Evolutionary conservation across 2,888 invertebrate genomes (phyloP), one percentile per base, ranked within the genome.

Genomic region (Parnassius smintheus): DNA sequence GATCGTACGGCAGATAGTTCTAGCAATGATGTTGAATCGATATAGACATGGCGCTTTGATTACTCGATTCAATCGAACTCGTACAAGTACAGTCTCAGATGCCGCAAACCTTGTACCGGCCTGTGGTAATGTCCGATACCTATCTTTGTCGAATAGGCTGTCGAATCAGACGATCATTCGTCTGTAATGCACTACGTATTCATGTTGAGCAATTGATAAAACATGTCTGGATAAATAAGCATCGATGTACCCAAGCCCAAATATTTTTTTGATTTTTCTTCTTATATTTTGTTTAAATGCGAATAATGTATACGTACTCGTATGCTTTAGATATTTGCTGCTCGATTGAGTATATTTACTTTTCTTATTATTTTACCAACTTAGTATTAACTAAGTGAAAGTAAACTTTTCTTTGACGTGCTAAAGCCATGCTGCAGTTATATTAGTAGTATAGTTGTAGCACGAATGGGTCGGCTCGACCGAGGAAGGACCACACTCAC

Each of bases 1-100:
- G 89, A 91, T 90, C 84, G 85, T 83, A 75, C 71, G 72, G 70
- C 66, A 85, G 91, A 91, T 90, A 88, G 87, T 84, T 79, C 64
- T 80, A 78, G 82, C 79, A 72, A 82, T 76, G 79, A 88, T 86
- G 88, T 88, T 84, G 86, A 82, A 86, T 87, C 84, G 86, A 88
- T 88, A 85, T 81, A 83, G 87, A 90, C 90, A 87, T 83, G 88
- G 85, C 77, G 85, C 83, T 88, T 88, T 90, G 91, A 90, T 91
- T 90, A 84, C 82, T 84, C 82, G 89, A 86, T 89, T 88, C 83
- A 86, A 83, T 86, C 83, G 82, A 77, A 82, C 80, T 83, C 77
- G 82, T 82, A 82, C 81, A 78, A 75, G 80, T 78, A 71, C 81
- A 74, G 71, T 75, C 75, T 75, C 69, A 71, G 73, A 76, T 75